Conservation (phyloP, 2,888 invertebrate species). For the Ochlodes sylvanus region DNA sequence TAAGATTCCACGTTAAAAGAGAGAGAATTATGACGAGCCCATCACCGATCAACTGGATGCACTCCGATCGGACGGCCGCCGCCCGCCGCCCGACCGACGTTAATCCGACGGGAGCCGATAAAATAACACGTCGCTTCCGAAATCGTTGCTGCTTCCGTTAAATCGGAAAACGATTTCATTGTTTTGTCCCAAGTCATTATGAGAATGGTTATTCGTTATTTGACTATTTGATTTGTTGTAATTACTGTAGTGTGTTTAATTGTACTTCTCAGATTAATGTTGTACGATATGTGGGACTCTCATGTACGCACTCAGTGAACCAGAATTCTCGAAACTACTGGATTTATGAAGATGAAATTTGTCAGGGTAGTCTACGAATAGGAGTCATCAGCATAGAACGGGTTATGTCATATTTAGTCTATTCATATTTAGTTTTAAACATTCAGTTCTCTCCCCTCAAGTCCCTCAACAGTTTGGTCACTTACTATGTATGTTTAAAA, state of each 20-base stretch:
- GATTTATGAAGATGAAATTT: no score
- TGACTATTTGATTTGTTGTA: constrained; percentile 8
- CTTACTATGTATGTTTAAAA: no score
- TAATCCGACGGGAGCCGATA: constrained; percentile 28
- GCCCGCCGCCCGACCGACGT: neutral
- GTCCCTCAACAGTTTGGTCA: no score
- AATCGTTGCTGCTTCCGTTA: constrained; percentile 21
- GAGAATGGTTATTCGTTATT: constrained; percentile 15
- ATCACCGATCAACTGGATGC: constrained; percentile 3
- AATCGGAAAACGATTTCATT: constrained; percentile 20
- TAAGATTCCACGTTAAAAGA: neutral
- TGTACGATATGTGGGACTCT: no score
- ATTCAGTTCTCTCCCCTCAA: no score
- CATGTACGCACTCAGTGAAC: no score
- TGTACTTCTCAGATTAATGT: no score
- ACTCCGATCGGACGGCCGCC: neutral
- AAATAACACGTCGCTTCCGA: constrained; percentile 17
- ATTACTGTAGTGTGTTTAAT: neutral
- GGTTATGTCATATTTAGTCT: no score
- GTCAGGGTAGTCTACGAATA: no score
- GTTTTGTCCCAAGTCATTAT: constrained; percentile 19
- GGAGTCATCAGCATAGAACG: no score
- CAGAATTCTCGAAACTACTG: no score
- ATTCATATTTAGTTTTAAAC: no score
- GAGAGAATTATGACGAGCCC: neutral